These are phyloP conservation scores for Brachyptera risi DNA, from an alignment of 2,888 invertebrate species.

Conservation along the genomic window DNA sequence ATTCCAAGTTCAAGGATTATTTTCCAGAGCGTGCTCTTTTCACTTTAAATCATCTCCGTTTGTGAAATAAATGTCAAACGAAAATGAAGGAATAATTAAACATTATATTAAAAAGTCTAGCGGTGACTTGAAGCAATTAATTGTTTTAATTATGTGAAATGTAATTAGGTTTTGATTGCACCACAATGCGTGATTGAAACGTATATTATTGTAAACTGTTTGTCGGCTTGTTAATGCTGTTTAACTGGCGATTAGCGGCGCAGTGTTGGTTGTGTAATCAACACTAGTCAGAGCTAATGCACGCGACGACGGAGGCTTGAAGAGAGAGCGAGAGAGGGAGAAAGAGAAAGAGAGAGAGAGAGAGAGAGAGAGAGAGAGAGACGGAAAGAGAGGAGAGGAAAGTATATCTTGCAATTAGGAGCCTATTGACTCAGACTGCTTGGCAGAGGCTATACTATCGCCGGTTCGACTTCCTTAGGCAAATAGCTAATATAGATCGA, in stretches of 20 bases:
- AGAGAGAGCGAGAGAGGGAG: not conserved
- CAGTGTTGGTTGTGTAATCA: not conserved
- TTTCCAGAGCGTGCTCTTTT: too few species aligned
- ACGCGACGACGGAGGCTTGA: not conserved
- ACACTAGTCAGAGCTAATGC: not conserved
- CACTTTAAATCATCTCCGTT: too few species aligned
- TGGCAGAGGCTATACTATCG: not conserved
- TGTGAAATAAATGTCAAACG: too few species aligned
- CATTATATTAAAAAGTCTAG: too few species aligned
- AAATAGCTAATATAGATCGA: not conserved
- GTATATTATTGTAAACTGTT: not conserved
- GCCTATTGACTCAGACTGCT: not conserved
- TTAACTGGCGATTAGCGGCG: not conserved
- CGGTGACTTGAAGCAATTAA: too few species aligned
- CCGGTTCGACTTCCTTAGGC: not conserved
- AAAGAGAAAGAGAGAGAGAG: not conserved
- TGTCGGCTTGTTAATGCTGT: not conserved
- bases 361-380: not conserved
- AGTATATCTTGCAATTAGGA: too few species aligned
- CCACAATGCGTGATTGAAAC: not conserved
- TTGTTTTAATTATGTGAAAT: not conserved
- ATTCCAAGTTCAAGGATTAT: too few species aligned
- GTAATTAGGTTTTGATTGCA: not conserved
- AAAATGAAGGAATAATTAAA: too few species aligned
- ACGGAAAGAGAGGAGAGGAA: not conserved